Evolutionary conservation across 1,140 invertebrate genomes (phyloP), one percentile per base, ranked within the genome.

Genomic region (Scylla paramamosain): DNA sequence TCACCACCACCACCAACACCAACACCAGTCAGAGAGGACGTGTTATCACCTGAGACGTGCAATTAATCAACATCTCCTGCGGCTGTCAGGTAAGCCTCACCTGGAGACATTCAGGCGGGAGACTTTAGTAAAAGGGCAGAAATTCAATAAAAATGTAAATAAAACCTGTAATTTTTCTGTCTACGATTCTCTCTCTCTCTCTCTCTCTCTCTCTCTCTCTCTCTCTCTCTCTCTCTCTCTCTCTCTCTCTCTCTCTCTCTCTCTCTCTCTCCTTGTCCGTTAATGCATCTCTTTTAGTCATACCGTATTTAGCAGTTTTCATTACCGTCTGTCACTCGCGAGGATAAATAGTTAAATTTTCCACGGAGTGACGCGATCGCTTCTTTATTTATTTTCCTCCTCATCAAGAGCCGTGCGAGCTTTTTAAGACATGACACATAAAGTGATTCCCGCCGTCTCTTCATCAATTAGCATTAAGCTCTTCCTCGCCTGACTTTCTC

Each of bases 221-320:
- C 29, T 91, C 48, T 77, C 28, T 91, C 89, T 91, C 89, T 91
- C 45, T 91, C 89, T 91, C 89, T 91, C 89, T 91, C 89, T 91
- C 89, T 91, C 89, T 91, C 46, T 91, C 89, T 91, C 46, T 91
- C 89, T 92, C 48, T 92, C 52, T 67, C 32, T 4, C 67, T 92
- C 67, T 77, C 48, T 31, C 14, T 92, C 67, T 92, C 48, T 12
- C 89, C 20, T 6, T 88, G 87, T 39, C 20, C 20, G 31, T 45
- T 31, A 88, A 88, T 45, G 1, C n/a, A 32, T 39, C 28, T 88
- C 28, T 88, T 25, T 16, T 1, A 48, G 25, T 25, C 46, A 32
- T 20, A 39, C 32, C 87, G 87, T 32, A 88, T 45, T 88, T n/a
- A 88, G 16, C 28, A 88, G 6, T n/a, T 10, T 39, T 45, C 87